Conservation (phyloP, 2,888 invertebrate genomes). For the Apantesis nais region DNA sequence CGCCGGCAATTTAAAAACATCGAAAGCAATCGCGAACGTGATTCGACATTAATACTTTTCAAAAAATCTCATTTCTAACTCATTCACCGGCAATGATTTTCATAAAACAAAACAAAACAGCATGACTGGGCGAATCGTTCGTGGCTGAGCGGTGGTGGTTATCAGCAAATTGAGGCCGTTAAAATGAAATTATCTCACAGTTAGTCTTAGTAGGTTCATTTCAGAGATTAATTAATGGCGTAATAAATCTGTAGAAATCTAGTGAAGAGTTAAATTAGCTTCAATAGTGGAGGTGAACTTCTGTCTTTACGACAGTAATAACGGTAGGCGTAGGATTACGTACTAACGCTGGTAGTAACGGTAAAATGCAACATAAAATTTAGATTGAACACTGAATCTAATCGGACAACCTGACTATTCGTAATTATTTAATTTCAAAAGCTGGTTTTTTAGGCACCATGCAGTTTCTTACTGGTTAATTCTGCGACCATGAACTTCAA, state of each 20-base stretch:
- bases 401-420: constrained; percentile 8
- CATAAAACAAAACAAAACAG: constrained; percentile 71
- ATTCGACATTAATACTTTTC: constrained; percentile 71
- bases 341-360: constrained; percentile 16
- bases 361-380: constrained; percentile 20
- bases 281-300: constrained; percentile 25
- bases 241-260: constrained; percentile 70
- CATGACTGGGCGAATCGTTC: constrained; percentile 70
- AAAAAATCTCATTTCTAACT: constrained; percentile 70
- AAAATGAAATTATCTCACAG: constrained; percentile 61
- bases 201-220: constrained; percentile 40
- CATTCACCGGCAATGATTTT: constrained; percentile 73
- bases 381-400: constrained; percentile 17
- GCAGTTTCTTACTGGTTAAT: background rate
- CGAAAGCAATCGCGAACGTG: constrained; percentile 74
- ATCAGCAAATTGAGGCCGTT: constrained; percentile 77
- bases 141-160: constrained; percentile 69
- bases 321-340: constrained; percentile 6
- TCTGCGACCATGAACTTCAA: constrained; percentile 7
- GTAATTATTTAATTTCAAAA: background rate
- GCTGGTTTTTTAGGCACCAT: background rate
- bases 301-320: constrained; percentile 23
- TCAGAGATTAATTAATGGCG: constrained; percentile 60
- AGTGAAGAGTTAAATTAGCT: constrained; percentile 64
- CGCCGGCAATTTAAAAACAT: constrained; percentile 68